Base-by-base conservation (phyloP, 1,140 invertebrate species). In the Ctenoplectra terminalis region DNA sequence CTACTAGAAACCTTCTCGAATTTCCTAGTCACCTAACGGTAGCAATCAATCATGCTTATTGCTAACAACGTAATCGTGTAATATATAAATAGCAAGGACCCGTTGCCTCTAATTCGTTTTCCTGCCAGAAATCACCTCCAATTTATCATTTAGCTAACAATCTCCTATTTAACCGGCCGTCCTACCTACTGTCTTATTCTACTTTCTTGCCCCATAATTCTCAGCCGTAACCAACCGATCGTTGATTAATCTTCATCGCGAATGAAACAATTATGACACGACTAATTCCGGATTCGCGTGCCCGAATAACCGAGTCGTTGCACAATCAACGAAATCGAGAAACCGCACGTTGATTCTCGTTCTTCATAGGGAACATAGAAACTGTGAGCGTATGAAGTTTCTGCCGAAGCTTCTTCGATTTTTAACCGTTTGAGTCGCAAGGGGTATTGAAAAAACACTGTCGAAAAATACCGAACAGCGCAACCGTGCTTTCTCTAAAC, bases 251-350 rank as follows among this genome's bases (percentile, higher is more conserved):
- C 26, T 29, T 63, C 29, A 6, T 17, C 15, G 5, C 31, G 31
- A 37, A 15, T 8, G 58, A n/a, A 48, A 43, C 29, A 61, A 23
- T 31, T 73, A 15, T 17, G 56, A 0, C 13, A 13, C 8, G 9
- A 17, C 17, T 40, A 66, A 64, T 76, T 40, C n/a, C 2, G 58
- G 64, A 75, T 63, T 64, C 72, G 72, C 60, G 72, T 64, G 72
- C 29, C 34, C 31, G 54, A 46, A 60, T 52, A 63, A 34, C 26
- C n/a, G 15, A 48, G 34, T 15, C 29, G 72, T 75, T 63, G 7
- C 34, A 29, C 46, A 66, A 76, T 34, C 17, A 52, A 66, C 29
- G 29, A 76, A 75, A 64, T 76, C 17, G 46, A 63, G 46, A 29
- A 15, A 34, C 7, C 26, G 17, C 34, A 50, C 72, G 34, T 56